phyloP scores from a whole-genome alignment of 2,888 invertebrate genomes.

The Zaprionus obscuricornis region DNA sequence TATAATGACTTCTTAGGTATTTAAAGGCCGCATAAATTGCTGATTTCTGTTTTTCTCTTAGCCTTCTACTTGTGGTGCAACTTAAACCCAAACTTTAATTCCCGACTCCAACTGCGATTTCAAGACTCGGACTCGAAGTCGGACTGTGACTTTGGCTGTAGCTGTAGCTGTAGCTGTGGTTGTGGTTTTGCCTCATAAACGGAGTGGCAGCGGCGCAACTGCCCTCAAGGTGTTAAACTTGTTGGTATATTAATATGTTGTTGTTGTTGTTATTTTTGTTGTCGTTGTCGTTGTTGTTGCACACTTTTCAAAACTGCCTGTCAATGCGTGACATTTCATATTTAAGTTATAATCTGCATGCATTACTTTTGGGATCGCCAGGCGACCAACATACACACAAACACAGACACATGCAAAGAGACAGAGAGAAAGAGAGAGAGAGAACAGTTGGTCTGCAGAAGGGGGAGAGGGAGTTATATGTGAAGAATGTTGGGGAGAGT shows the following conservation, averaged over 20 bases:
- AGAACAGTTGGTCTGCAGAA: background rate
- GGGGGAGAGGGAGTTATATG: constrained; percentile 5
- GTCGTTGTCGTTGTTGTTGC: constrained; percentile 49
- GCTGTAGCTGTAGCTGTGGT: constrained; percentile 17
- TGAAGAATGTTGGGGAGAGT: too few species aligned
- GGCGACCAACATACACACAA: constrained; percentile 25
- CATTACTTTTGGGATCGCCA: constrained; percentile 62
- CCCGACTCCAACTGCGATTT: constrained; percentile 34
- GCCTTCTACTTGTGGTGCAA: constrained; percentile 49
- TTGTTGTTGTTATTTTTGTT: constrained; percentile 25
- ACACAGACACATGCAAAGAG: constrained; percentile 8
- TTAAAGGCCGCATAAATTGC: constrained; percentile 53
- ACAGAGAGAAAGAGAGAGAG: background rate
- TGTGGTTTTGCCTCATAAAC: constrained; percentile 59
- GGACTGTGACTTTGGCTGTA: constrained; percentile 24
- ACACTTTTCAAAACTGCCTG: constrained; percentile 79
- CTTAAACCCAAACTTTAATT: constrained; percentile 42
- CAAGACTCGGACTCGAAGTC: constrained; percentile 31
- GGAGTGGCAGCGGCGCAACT: constrained; percentile 60
- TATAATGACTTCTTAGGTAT: constrained; percentile 11
- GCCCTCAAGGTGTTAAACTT: constrained; percentile 67
- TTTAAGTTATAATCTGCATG: constrained; percentile 79
- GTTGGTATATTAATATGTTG: constrained; percentile 50
- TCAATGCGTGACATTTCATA: constrained; percentile 80
- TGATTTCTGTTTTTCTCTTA: constrained; percentile 41